Evolutionary conservation across 2,888 invertebrate species (phyloP), one percentile per base, ranked within the genome.

Genomic region (Cephonodes hylas): DNA sequence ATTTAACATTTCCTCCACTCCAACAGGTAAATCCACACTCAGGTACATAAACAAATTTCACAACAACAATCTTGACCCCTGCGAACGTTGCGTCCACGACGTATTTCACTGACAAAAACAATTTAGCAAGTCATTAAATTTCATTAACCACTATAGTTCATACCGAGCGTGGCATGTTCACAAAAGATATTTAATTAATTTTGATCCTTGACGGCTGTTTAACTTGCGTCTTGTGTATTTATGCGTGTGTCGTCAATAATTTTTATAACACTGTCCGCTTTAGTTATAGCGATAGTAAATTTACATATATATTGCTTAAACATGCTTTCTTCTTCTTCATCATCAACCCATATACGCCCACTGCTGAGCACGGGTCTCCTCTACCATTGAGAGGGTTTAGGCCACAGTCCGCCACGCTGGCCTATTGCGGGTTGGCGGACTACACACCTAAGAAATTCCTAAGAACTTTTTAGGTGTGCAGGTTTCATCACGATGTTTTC

Each of bases 61-160:
- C 31, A 38, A 38, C 34, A 31, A 4, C 31, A 31, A 4, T 53
- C 31, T 15, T 53, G 27, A 31, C 53, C 31, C 31, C 31, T 53
- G 31, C 18, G 18, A 15, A 8, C 18, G 27, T 53, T n/a, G 53
- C 53, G 7, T 18, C 22, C 22, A 25, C 23, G 15, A 10, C 10
- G 13, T 53, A 6, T 27, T 27, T 53, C 5, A 7, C 8, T 1
- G 3, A 31, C 18, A 53, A 31, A 53, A 53, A 31, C 53, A 53
- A 7, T 53, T 53, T 53, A 8, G 53, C 53, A 53, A 53, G 53
- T 53, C 53, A 53, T 53, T 31, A 31, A 27, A 53, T 31, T 53
- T 53, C 53, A 53, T 53, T 53, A 15, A 15, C 15, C 53, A 27
- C 18, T 31, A 27, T 31, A 53, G 27, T 18, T 27, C 15, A 18